Evolutionary conservation across 1,140 invertebrate species (phyloP).

Genomic region (Solenopsis fugax): DNA sequence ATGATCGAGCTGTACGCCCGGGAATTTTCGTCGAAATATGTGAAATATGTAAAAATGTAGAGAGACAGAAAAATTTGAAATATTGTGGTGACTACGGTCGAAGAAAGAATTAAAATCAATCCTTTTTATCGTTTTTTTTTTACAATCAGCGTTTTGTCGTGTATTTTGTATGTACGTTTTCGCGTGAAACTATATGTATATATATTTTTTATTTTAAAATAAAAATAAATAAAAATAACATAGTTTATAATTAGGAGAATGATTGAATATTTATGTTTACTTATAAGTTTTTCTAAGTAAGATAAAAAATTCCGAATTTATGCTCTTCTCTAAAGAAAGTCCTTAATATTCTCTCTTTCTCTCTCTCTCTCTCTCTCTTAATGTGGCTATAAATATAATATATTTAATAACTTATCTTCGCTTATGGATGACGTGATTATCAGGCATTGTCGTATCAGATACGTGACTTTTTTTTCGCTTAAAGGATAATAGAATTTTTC

Average conservation of each 20-base stretch:
- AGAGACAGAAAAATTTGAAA: conserved; percentile 11
- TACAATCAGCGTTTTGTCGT: neutral
- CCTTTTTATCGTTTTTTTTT: neutral
- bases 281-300: too few relatives aligned
- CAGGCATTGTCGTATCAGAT: neutral
- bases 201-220: neutral
- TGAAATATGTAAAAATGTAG: conserved; percentile 15
- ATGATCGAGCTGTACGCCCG: neutral
- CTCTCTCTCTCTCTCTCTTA: neutral
- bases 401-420: conserved; percentile 38
- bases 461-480: conserved; percentile 12
- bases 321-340: conserved; percentile 6
- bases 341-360: neutral
- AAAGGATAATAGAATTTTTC: conserved; percentile 53
- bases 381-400: neutral
- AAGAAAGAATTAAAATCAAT: conserved; percentile 25
- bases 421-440: conserved; percentile 5
- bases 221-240: neutral
- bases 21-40: conserved; percentile 31
- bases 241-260: conserved; percentile 3
- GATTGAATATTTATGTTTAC: neutral
- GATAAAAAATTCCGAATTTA: neutral
- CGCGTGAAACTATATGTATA: neutral
- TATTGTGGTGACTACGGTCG: neutral
- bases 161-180: neutral